Conservation (phyloP, 2,888 invertebrate species). For the Eupithecia abbreviata region DNA sequence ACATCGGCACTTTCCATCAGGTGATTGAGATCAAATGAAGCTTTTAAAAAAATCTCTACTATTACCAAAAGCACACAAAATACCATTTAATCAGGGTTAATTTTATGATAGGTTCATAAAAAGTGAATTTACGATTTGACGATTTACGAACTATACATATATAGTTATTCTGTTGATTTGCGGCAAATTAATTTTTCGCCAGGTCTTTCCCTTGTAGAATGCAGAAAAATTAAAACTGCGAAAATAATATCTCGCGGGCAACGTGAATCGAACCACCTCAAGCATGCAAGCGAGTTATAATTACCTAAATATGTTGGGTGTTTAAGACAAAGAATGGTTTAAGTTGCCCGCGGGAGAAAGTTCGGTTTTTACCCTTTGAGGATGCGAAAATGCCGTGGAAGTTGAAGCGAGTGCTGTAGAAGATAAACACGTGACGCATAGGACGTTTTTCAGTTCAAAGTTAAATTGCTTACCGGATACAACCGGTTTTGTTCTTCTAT, state of each 20-base stretch:
- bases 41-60: background rate
- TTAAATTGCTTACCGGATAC: background rate
- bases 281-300: slow-evolving; percentile 56
- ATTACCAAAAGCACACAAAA: background rate
- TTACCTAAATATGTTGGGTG: slow-evolving; percentile 67
- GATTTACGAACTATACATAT: no score
- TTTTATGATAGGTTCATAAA: background rate
- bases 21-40: background rate
- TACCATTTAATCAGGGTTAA: background rate
- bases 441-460: background rate
- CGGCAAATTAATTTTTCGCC: background rate
- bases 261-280: background rate
- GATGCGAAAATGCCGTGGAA: background rate
- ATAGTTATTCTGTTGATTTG: background rate
- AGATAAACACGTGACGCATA: background rate
- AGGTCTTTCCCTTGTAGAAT: background rate
- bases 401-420: background rate
- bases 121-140: background rate
- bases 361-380: slow-evolving; percentile 2
- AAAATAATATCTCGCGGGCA: background rate
- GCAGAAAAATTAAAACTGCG: background rate
- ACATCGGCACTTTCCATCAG: no score
- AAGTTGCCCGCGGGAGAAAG: slow-evolving; percentile 48
- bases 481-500: background rate
- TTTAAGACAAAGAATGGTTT: slow-evolving; percentile 64